Conservation (phyloP, 2,113 vertebrate species). For the Sciurus niger region DNA sequence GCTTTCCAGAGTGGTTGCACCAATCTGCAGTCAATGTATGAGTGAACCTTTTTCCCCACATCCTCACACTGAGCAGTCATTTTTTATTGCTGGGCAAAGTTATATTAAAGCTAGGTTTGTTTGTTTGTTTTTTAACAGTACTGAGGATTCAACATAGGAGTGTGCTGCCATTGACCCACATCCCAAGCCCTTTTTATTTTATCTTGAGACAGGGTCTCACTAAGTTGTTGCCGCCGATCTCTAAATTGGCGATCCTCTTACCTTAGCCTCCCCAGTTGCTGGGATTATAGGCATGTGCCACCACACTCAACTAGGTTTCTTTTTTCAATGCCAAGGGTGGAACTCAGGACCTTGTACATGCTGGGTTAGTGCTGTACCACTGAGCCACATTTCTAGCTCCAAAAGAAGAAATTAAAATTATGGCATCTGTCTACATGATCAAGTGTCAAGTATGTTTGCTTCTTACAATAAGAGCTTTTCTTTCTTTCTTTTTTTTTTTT, state of each 20-base stretch:
- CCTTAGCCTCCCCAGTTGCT: too few species aligned
- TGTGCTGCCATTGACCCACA: neutral
- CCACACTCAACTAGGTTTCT: too few species aligned
- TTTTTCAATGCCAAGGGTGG: neutral
- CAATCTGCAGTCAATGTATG: too few species aligned
- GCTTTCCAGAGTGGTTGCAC: too few species aligned
- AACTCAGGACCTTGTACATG: neutral
- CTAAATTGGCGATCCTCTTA: too few species aligned
- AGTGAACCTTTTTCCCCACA: too few species aligned
- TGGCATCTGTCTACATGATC: neutral
- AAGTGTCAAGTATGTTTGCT: constrained; percentile 1
- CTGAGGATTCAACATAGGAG: neutral
- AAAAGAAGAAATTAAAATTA: neutral
- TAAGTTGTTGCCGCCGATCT: too few species aligned
- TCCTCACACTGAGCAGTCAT: neutral
- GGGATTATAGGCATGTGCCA: too few species aligned
- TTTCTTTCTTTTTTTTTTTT: neutral
- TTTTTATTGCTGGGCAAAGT: constrained; percentile 23
- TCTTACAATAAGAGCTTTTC: neutral
- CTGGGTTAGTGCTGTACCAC: neutral
- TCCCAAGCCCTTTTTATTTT: too few species aligned
- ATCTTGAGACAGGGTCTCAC: too few species aligned
- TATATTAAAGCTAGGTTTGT: neutral
- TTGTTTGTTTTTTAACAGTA: neutral
- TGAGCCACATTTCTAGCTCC: neutral